Evolutionary conservation across 2,888 invertebrate genomes (phyloP), one percentile per base, ranked within the genome.

Genomic region (Cetonia aurata): DNA sequence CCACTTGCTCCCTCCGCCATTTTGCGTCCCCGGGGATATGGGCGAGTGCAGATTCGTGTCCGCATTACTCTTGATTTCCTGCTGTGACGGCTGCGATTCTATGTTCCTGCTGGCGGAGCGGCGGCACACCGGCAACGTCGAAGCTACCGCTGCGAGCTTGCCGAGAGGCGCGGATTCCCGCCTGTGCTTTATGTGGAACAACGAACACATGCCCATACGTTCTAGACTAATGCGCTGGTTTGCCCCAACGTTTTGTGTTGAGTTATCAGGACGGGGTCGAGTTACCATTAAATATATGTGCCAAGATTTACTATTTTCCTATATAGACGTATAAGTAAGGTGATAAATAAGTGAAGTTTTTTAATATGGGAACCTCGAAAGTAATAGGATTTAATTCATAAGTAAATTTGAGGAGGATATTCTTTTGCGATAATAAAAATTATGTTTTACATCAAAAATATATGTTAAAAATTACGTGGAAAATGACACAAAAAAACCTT

Each of bases 21-120:
- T 82, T 81, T 81, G 79, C 76, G 77, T 82, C 82, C 83, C 85
- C 79, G 77, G 81, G 85, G 86, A 85, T 81, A 80, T 78, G 76
- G 79, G 81, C 85, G 86, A 87, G 88, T 87, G 87, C 88, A 87
- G 87, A 88, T 88, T 86, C 88, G 86, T 88, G 88, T 88, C 87
- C 86, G 87, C 88, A 88, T 88, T 88, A 88, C 87, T 88, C 88
- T 88, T 88, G 88, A 88, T 88, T 88, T 88, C 87, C 87, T 82
- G 85, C 82, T 83, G 85, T 86, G 87, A 82, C 82, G 82, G 80
- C 79, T 79, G 74, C 79, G 78, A 77, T 79, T 78, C 78, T 76
- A 78, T 70, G 67, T 71, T 67, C 69, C 69, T 71, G 71, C 68
- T 68, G 69, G 59, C 60, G 33, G 67, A 59, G 59, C 60, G 33